Conservation (phyloP, 64 coral and sea anemone species). For the Montipora cactus region DNA sequence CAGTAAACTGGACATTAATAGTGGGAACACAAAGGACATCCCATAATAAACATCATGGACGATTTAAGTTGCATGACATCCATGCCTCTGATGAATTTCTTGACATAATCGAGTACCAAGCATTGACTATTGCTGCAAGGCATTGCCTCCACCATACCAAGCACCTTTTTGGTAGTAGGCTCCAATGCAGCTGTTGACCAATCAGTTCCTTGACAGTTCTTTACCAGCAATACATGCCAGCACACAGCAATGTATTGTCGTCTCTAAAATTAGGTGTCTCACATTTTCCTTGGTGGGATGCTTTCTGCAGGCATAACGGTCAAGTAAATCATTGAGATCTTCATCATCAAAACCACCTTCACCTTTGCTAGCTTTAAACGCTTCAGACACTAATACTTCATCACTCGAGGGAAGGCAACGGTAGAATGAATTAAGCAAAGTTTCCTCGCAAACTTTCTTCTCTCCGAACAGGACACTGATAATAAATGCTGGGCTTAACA, state of each 20-base stretch:
- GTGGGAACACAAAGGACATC: conserved; percentile 32
- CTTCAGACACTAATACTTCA: neutral
- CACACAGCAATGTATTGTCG: conserved; percentile 42
- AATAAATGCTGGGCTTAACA: conserved; percentile 69
- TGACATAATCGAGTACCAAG: conserved; percentile 31
- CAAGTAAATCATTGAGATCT: too few species aligned
- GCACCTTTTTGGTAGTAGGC: conserved; percentile 55
- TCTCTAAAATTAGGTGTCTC: neutral
- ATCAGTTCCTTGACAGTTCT: conserved; percentile 23
- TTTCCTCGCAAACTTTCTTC: conserved; percentile 26
- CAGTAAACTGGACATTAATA: conserved; percentile 22
- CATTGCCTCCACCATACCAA: conserved; percentile 10
- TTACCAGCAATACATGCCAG: conserved; percentile 49
- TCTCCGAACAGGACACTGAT: conserved; percentile 66
- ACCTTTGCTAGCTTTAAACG: too few species aligned
- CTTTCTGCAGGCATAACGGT: too few species aligned
- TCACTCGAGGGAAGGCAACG: conserved; percentile 49
- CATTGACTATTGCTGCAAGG: conserved; percentile 46
- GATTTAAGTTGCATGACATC: conserved; percentile 31
- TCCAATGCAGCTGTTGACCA: neutral
- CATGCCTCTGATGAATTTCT: conserved; percentile 69
- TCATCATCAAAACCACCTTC: too few species aligned
- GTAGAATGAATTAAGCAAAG: conserved; percentile 64
- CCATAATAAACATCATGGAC: conserved; percentile 29
- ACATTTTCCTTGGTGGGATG: neutral